A percentile compares a stretch with the other conserved stretches of the same genome.
Evolutionary conservation across 2,888 invertebrate genomes (phyloP).

Genomic region (Caenorhabditis parvicauda): DNA sequence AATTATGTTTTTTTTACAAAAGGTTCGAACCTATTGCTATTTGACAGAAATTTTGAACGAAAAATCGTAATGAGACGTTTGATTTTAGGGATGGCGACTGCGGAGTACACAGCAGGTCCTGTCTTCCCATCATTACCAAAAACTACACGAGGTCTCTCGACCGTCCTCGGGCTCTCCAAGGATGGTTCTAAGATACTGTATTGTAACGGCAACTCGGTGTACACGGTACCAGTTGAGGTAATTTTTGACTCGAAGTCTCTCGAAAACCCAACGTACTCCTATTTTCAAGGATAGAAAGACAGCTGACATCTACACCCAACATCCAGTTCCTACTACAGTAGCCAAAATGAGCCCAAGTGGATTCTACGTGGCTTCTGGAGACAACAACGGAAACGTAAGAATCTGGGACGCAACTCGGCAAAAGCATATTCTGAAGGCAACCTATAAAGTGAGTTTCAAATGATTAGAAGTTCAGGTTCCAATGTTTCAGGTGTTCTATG

Average conservation of each 20-base stretch:
- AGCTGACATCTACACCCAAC: constrained; percentile 90
- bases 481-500: constrained; percentile 80
- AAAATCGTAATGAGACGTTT: too few relatives aligned
- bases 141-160: constrained; percentile 87
- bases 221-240: constrained; percentile 90
- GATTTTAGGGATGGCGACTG: too few relatives aligned
- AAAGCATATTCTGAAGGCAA: constrained; percentile 52
- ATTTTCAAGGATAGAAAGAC: constrained; percentile 30
- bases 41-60: too few relatives aligned
- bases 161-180: constrained; percentile 84
- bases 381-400: constrained; percentile 65
- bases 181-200: constrained; percentile 95
- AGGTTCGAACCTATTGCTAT: too few relatives aligned
- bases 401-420: constrained; percentile 91
- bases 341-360: constrained; percentile 97
- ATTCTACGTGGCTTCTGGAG: constrained; percentile 64
- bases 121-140: constrained; percentile 85
- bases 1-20: too few relatives aligned
- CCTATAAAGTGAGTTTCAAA: constrained; percentile 8
- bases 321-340: constrained; percentile 87
- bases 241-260: constrained; percentile 50
- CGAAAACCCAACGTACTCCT: too few relatives aligned
- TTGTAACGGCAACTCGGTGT: constrained; percentile 93
- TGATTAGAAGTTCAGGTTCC: too few relatives aligned
- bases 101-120: not conserved